Conservation (phyloP, 2,113 vertebrate genomes). For the Platichthys stellatus region DNA sequence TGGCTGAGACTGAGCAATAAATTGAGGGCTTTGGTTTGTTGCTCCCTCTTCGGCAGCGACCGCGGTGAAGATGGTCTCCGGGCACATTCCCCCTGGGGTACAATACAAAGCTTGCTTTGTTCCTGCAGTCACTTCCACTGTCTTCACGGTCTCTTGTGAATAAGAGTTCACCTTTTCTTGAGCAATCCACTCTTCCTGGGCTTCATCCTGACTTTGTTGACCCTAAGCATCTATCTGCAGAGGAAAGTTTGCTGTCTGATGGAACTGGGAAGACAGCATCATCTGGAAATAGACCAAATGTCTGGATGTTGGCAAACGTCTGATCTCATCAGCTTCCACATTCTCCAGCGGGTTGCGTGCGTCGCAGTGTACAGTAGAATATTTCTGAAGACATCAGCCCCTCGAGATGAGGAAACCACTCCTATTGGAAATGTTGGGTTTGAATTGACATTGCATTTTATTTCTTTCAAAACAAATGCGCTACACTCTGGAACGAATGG, state of each 20-base stretch:
- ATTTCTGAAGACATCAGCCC: slow-evolving; percentile 5
- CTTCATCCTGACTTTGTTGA: slow-evolving; percentile 2
- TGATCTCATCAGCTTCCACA: not conserved
- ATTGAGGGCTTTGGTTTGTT: slow-evolving; percentile 38
- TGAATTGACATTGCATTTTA: slow-evolving; percentile 15
- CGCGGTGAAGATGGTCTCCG: not conserved
- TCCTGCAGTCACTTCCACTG: not conserved
- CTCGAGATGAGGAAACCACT: slow-evolving; percentile 24
- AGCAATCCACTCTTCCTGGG: not conserved
- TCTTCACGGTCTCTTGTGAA: not conserved
- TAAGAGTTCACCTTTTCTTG: not conserved
- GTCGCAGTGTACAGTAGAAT: slow-evolving; percentile 4
- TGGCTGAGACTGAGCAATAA: not conserved
- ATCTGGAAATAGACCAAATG: slow-evolving; percentile 6
- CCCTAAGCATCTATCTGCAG: not conserved
- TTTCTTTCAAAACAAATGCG: slow-evolving; percentile 24
- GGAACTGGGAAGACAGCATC: slow-evolving; percentile 9
- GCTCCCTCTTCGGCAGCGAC: not conserved
- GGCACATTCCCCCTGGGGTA: not conserved
- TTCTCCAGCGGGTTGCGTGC: not conserved
- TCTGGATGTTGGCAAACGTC: not conserved
- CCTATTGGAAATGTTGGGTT: slow-evolving; percentile 27
- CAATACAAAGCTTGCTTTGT: slow-evolving; percentile 7
- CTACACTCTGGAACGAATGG: slow-evolving; percentile 28
- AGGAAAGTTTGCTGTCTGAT: slow-evolving; percentile 7